These are phyloP conservation scores for Microcebus jonahi DNA, from an alignment of 2,113 vertebrate genomes.

Conservation along the genomic window DNA sequence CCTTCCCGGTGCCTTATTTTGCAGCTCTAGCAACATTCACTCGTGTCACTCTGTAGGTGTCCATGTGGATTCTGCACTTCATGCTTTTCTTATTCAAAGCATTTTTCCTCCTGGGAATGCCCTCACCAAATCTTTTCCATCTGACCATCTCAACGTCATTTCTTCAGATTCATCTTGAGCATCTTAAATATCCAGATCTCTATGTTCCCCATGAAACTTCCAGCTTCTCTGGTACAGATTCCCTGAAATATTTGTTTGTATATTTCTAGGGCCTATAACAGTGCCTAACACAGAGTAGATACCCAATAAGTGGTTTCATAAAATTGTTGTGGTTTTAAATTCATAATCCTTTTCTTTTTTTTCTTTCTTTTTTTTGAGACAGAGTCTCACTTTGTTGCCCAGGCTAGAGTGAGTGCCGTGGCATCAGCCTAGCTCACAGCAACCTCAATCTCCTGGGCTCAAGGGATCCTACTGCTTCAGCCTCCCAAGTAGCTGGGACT, in stretches of 20 bases:
- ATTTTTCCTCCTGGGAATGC: background rate
- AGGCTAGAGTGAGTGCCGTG: no score
- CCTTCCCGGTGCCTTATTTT: rapidly evolving
- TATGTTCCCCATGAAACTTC: background rate
- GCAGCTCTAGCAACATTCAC: background rate
- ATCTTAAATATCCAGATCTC: background rate
- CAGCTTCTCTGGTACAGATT: background rate
- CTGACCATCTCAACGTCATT: background rate
- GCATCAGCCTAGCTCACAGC: no score
- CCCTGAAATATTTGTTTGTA: background rate
- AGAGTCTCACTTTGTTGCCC: no score
- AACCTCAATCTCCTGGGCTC: no score
- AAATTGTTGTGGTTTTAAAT: background rate
- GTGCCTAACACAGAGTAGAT: background rate
- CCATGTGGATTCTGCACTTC: background rate
- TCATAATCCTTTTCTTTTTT: background rate
- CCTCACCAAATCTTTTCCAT: background rate
- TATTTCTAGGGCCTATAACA: background rate
- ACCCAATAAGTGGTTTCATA: background rate
- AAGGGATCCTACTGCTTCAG: no score
- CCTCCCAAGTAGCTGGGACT: no score
- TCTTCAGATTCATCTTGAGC: background rate
- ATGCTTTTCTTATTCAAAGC: background rate
- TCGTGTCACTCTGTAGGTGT: background rate
- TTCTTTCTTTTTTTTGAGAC: no score